A percentile compares a stretch with the other conserved stretches of the same genome.
phyloP scores from a whole-genome alignment of 2,113 vertebrate genomes.

The Pygoscelis adeliae region DNA sequence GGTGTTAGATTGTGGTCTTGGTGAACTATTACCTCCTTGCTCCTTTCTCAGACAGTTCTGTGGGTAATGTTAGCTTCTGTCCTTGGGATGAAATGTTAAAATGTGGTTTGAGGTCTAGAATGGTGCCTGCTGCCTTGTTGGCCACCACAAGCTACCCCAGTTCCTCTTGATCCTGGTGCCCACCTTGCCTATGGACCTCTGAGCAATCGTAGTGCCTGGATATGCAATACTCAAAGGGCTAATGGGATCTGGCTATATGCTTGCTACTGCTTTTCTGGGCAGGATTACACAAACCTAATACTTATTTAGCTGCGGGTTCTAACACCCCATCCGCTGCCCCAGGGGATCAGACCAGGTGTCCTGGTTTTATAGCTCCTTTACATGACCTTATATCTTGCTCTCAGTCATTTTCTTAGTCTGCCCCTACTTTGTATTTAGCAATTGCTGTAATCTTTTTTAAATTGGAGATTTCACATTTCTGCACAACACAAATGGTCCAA shows the following conservation, averaged over 20 bases:
- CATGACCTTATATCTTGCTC: neutral
- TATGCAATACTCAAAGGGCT: neutral
- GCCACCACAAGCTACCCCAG: neutral
- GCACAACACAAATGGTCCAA: neutral
- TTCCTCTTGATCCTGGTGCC: neutral
- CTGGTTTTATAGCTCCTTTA: neutral
- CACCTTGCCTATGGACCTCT: neutral
- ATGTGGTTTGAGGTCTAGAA: neutral
- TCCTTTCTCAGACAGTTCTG: neutral
- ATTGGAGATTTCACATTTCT: neutral
- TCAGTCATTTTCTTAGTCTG: neutral
- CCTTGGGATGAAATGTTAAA: neutral
- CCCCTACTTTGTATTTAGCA: neutral
- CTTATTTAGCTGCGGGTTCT: neutral
- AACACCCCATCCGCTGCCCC: accelerated
- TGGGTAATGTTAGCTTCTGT: neutral
- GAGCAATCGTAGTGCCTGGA: neutral
- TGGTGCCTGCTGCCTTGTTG: neutral
- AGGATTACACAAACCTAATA: neutral
- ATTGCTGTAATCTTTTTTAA: neutral
- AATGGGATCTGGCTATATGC: neutral
- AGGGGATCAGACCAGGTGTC: neutral
- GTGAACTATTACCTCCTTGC: neutral
- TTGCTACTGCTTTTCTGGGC: neutral
- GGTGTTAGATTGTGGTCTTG: neutral